phyloP scores from a whole-genome alignment of 2,888 invertebrate species.

The Tetragonula carbonaria region DNA sequence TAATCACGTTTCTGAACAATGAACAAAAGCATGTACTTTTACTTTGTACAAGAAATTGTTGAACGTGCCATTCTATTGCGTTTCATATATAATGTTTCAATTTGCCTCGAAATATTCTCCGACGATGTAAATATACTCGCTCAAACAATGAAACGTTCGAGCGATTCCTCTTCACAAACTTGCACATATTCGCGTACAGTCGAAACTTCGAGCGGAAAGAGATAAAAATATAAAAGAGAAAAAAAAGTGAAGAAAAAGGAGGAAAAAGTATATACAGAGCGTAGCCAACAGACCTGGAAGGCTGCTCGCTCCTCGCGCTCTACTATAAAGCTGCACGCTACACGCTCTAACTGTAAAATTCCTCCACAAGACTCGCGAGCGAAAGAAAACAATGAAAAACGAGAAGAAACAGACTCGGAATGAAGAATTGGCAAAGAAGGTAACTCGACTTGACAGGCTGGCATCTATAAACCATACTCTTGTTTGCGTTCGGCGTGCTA shows the following conservation, averaged over 20 bases:
- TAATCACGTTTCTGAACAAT: no score
- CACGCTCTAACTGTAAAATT: constrained; percentile 20
- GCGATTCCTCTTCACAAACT: no score
- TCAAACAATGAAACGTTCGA: no score
- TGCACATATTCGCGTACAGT: not conserved
- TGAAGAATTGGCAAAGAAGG: not conserved
- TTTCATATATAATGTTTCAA: no score
- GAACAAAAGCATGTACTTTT: no score
- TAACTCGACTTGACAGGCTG: not conserved
- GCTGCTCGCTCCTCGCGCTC: constrained; percentile 14
- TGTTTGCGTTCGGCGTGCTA: constrained; percentile 4
- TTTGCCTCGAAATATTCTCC: no score
- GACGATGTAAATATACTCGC: no score
- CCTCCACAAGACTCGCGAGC: not conserved
- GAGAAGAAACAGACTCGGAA: not conserved
- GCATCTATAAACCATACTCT: not conserved
- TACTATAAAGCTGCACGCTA: not conserved
- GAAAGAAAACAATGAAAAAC: constrained; percentile 8
- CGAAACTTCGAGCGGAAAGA: not conserved
- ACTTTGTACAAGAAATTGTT: no score
- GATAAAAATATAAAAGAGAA: no score
- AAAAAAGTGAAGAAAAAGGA: not conserved
- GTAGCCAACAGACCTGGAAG: constrained; percentile 46
- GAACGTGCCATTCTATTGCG: no score
- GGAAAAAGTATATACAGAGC: not conserved